Evolutionary conservation across 2,888 invertebrate genomes (phyloP).

Genomic region (Tuberolachnus salignus): DNA sequence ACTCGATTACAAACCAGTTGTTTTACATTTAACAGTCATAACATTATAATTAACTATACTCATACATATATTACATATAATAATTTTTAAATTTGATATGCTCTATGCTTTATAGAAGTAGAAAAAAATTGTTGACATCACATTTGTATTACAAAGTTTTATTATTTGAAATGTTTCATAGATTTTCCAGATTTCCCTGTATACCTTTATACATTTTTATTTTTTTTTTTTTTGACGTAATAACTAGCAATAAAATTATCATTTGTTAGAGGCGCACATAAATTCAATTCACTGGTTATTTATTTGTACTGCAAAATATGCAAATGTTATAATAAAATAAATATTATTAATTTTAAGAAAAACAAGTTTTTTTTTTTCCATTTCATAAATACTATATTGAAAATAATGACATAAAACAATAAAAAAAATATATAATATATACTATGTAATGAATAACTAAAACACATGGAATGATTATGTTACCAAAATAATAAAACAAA

Average conservation of each 20-base stretch:
- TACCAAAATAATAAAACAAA: slow-evolving; percentile 42
- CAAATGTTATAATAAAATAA: slow-evolving; percentile 27
- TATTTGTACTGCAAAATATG: slow-evolving; percentile 34
- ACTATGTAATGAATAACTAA: slow-evolving; percentile 23
- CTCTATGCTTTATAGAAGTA: too few species aligned
- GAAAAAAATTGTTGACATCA: too few species aligned
- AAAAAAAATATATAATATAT: slow-evolving; percentile 34
- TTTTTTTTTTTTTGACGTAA: slow-evolving; percentile 17
- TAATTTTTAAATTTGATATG: too few species aligned
- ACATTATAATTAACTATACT: too few species aligned
- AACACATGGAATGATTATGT: slow-evolving; percentile 51
- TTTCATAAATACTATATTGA: slow-evolving; percentile 20
- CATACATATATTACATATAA: too few species aligned
- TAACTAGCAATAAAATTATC: slow-evolving; percentile 33
- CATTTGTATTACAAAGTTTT: too few species aligned
- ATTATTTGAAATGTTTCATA: too few species aligned
- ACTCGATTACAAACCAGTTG: background rate
- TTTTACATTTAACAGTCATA: too few species aligned
- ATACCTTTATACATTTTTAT: background rate
- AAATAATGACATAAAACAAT: slow-evolving; percentile 21
- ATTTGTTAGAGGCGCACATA: slow-evolving; percentile 34
- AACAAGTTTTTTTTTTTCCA: background rate
- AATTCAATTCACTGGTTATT: slow-evolving; percentile 37
- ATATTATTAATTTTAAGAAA: slow-evolving; percentile 26
- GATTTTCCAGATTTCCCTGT: too few species aligned